These are phyloP conservation scores for Coleophora deauratella DNA, from an alignment of 2,888 invertebrate species.

Conservation along the genomic window DNA sequence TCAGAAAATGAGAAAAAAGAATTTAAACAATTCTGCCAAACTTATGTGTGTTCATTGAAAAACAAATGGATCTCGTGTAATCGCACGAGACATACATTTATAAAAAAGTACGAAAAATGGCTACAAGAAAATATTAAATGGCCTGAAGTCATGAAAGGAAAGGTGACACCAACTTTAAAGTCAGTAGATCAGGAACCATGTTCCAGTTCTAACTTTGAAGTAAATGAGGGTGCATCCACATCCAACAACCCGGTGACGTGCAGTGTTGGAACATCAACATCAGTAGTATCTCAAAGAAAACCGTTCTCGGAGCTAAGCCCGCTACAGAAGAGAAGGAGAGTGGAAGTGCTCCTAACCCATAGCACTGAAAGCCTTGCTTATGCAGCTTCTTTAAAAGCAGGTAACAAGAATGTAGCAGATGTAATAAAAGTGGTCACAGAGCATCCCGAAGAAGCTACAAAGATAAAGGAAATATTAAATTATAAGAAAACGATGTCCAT, in stretches of 20 bases:
- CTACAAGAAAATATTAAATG: slow-evolving; percentile 9
- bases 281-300: not conserved
- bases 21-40: slow-evolving; percentile 7
- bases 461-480: slow-evolving; percentile 2
- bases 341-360: slow-evolving; percentile 3
- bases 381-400: not conserved
- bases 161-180: slow-evolving; percentile 2
- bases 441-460: slow-evolving; percentile 1
- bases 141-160: slow-evolving; percentile 4
- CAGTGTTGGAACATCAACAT: slow-evolving; percentile 1
- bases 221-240: slow-evolving; percentile 6
- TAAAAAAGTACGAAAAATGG: slow-evolving; percentile 9
- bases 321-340: slow-evolving; percentile 6
- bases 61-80: slow-evolving; percentile 2
- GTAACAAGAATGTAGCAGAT: slow-evolving; percentile 6
- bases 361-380: slow-evolving; percentile 4
- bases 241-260: not conserved
- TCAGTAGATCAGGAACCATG: slow-evolving; percentile 4
- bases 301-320: slow-evolving; percentile 6
- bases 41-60: slow-evolving; percentile 4
- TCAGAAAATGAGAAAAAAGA: slow-evolving; percentile 5
- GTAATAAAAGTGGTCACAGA: slow-evolving; percentile 7
- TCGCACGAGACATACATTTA: slow-evolving; percentile 1
- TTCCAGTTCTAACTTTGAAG: slow-evolving; percentile 4
- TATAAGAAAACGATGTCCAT: slow-evolving; percentile 3